Evolutionary conservation across 2,888 invertebrate species (phyloP), one percentile per base, ranked within the genome.

Genomic region (Thereva nobilitata): DNA sequence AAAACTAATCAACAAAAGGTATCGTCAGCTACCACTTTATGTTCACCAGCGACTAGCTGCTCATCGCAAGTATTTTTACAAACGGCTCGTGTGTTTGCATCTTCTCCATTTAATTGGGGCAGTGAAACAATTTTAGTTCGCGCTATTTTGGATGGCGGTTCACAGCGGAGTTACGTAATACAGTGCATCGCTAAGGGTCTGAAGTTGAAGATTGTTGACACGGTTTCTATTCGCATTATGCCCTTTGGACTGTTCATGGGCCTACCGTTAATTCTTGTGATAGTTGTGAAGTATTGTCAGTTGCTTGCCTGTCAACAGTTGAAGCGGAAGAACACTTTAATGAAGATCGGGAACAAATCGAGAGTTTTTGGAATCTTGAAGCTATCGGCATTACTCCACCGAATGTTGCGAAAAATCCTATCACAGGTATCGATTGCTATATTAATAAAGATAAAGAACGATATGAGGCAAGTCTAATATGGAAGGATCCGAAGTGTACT

Each of bases 331-430:
- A n/a, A n/a, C n/a, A 53, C 12, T 9, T 53, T 53, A 53, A 53
- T 5, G 12, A 6, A 35, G 53, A 35, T 38, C n/a, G n/a, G n/a
- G n/a, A n/a, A n/a, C n/a, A n/a, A n/a, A 38, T 53, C 4, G 53
- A 53, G 9, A 34, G n/a, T 9, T 53, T 53, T 35, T 53, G 53
- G 53, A 53, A 53, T 10, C 38, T 53, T 37, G 53, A 53, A 38
- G 35, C 4, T 5, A 3, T 53, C 4, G 53, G 53, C 5, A 53
- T 53, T 53, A 37, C 53, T 6, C 37, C 7, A 9, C 10, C 6
- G 5, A 37, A 37, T n/a, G 37, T 37, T 53, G 38, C n/a, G n/a
- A 10, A 12, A 34, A 12, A 23, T 7, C 23, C 9, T 6, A 23
- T 52, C 52, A 34, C 10, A 34, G 35, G 34, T 6, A 10, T 52